phyloP scores from a whole-genome alignment of 1,140 invertebrate genomes.

The Drosophila micromelanica region DNA sequence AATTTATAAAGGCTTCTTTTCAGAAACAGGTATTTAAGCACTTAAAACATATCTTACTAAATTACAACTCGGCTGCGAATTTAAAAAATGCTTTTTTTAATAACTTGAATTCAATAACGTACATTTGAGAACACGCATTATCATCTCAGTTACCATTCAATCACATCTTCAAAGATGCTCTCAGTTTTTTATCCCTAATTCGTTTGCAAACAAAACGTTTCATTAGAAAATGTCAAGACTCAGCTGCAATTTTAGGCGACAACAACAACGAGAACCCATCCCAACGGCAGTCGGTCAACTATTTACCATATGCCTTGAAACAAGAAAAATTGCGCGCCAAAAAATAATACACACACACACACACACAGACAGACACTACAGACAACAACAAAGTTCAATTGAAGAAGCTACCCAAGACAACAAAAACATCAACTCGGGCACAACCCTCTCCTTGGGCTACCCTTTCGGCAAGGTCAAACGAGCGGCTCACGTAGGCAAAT shows the following conservation, averaged over 20 bases:
- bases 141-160: too few species aligned
- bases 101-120: too few species aligned
- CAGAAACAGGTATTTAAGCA: too few species aligned
- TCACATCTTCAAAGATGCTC: too few species aligned
- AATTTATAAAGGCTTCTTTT: too few species aligned
- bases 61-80: too few species aligned
- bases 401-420: constrained; percentile 55
- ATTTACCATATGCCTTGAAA: constrained; percentile 69
- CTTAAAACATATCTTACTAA: too few species aligned
- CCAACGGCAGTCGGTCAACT: constrained; percentile 65
- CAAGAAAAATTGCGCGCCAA: constrained; percentile 70
- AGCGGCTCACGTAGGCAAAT: constrained; percentile 58
- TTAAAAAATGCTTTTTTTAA: too few species aligned
- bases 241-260: constrained; percentile 30
- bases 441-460: constrained; percentile 47
- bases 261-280: constrained; percentile 7
- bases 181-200: too few species aligned
- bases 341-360: constrained; percentile 23
- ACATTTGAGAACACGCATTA: too few species aligned
- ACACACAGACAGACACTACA: constrained; percentile 25
- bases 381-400: constrained; percentile 23
- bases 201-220: too few species aligned
- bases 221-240: constrained; percentile 50
- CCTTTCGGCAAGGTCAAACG: constrained; percentile 63
- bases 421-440: neutral